Percentiles rank a stretch among this genome's conserved stretches.
Conservation (phyloP, 37 sponge, comb jelly and placozoan genomes). For the Oopsacas minuta region DNA sequence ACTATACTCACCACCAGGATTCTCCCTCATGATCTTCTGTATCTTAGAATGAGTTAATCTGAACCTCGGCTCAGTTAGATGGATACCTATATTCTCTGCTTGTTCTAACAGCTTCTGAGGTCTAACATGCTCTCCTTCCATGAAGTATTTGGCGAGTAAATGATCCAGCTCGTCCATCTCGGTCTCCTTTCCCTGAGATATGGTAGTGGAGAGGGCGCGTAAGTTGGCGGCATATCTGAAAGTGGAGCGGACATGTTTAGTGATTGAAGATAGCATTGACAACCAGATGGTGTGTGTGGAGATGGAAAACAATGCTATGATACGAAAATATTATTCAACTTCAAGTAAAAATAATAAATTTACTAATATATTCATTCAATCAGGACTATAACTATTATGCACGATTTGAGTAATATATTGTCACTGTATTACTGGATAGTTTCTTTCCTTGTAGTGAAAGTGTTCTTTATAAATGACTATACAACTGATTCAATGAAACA, state of each 20-base stretch:
- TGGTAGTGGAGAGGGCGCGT: background rate
- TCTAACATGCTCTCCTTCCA: background rate
- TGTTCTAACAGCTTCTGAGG: slow-evolving; percentile 6
- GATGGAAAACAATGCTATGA: too few relatives aligned
- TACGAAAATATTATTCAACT: too few relatives aligned
- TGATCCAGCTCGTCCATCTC: background rate
- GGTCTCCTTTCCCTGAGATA: background rate
- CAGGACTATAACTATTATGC: too few relatives aligned
- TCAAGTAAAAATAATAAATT: too few relatives aligned
- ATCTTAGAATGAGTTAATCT: background rate
- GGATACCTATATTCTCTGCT: background rate
- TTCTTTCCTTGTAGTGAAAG: too few relatives aligned
- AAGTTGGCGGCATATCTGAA: background rate
- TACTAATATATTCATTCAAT: too few relatives aligned
- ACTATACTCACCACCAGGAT: background rate
- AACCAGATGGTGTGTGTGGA: too few relatives aligned
- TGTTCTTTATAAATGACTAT: too few relatives aligned
- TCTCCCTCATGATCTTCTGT: background rate
- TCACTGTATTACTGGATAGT: too few relatives aligned
- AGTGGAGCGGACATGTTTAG: background rate
- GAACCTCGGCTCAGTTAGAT: background rate
- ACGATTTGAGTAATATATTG: too few relatives aligned
- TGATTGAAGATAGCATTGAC: background rate
- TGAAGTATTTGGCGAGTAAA: background rate
- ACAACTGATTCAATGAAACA: too few relatives aligned